A percentile compares a stretch with the other conserved stretches of the same genome.
phyloP scores from a whole-genome alignment of 2,113 vertebrate genomes.

The Ceyx cyanopectus region DNA sequence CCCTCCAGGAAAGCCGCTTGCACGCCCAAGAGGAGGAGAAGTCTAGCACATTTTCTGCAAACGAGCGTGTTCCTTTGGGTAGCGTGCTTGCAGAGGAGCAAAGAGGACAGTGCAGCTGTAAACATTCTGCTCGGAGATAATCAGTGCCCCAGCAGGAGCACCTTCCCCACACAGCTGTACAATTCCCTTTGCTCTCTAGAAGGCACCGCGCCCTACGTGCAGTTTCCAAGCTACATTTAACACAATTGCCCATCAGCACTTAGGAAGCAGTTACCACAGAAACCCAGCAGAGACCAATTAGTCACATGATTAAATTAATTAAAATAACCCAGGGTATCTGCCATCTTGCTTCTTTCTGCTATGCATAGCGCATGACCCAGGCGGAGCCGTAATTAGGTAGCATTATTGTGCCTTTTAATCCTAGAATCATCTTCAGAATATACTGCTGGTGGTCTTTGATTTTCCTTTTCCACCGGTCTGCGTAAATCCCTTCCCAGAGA shows the following conservation, averaged over 20 bases:
- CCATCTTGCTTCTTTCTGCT: constrained; percentile 79
- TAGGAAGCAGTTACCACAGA: constrained; percentile 88
- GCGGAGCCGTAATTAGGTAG: constrained; percentile 67
- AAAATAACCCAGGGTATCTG: constrained; percentile 84
- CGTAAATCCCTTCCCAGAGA: constrained; percentile 47
- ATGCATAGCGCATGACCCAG: constrained; percentile 71
- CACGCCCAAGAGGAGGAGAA: constrained; percentile 20
- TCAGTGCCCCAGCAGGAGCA: constrained; percentile 80
- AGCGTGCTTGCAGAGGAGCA: constrained; percentile 12
- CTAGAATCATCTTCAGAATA: constrained; percentile 54
- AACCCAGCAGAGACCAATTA: constrained; percentile 89
- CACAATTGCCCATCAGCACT: constrained; percentile 85
- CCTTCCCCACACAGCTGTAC: constrained; percentile 79
- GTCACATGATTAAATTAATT: constrained; percentile 90
- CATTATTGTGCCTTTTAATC: constrained; percentile 60
- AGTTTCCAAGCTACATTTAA: constrained; percentile 87
- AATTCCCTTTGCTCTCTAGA: constrained; percentile 74
- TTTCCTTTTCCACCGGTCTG: constrained; percentile 19
- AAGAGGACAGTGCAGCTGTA: constrained; percentile 69
- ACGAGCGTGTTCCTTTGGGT: constrained; percentile 6
- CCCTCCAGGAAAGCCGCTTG: constrained; percentile 38
- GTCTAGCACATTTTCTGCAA: constrained; percentile 7
- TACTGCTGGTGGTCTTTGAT: constrained; percentile 50
- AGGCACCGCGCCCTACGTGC: constrained; percentile 76
- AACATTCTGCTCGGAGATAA: constrained; percentile 67